phyloP scores from a whole-genome alignment of 1,140 invertebrate genomes.

The Atta colombica region DNA sequence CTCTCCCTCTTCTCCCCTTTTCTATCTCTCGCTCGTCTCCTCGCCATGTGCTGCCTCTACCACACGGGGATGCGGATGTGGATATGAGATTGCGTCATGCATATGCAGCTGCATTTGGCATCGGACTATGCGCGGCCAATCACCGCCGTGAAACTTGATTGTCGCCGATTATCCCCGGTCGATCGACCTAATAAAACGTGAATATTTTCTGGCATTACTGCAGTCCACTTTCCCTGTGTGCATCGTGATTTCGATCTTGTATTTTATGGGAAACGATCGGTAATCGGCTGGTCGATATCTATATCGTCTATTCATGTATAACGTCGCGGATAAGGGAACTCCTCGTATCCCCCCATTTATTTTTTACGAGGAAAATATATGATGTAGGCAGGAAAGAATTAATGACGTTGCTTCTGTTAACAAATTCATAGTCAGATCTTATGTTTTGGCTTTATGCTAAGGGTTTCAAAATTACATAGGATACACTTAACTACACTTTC shows the following conservation, averaged over 20 bases:
- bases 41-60: constrained; percentile 53
- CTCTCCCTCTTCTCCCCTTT: constrained; percentile 9
- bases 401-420: constrained; percentile 4
- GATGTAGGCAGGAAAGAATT: constrained; percentile 13
- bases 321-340: constrained; percentile 29
- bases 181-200: constrained; percentile 83
- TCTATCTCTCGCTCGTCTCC: constrained; percentile 51
- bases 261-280: constrained; percentile 49
- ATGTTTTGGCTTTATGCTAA: background rate
- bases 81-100: constrained; percentile 85
- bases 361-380: constrained; percentile 17
- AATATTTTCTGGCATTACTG: constrained; percentile 74
- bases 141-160: constrained; percentile 85
- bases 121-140: constrained; percentile 79
- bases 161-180: constrained; percentile 83
- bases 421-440: constrained; percentile 21
- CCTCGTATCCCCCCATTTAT: background rate
- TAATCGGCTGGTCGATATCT: constrained; percentile 34
- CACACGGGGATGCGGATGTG: constrained; percentile 72
- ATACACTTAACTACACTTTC: background rate
- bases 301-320: constrained; percentile 12
- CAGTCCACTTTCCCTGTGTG: constrained; percentile 24
- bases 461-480: background rate
- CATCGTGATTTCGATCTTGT: constrained; percentile 56
- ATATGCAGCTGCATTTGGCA: constrained; percentile 85